Evolutionary conservation across 2,888 invertebrate genomes (phyloP), one percentile per base, ranked within the genome.

Genomic region (Euclidia mi): DNA sequence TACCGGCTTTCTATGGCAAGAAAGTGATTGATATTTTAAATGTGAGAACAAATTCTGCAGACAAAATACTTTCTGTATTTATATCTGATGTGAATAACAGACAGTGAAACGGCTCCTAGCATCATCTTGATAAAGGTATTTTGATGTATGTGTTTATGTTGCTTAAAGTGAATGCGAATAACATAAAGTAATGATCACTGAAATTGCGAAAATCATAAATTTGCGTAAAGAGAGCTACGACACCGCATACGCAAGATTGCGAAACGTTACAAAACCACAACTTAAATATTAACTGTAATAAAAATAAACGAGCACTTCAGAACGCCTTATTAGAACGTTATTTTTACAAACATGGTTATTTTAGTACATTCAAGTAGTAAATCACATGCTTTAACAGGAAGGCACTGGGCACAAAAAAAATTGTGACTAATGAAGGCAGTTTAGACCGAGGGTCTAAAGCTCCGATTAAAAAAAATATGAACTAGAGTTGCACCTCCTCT

Each of bases 381-480:
- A 61, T 70, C 14, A 65, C 46, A 53, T 53, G 31, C n/a, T 56
- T 71, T 38, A 51, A 40, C 32, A 37, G 42, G 25, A 55, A 48
- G 12, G 17, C 25, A 44, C 25, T 35, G 18, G 58, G 56, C 61
- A 67, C 32, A 35, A 42, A 82, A 83, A 81, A 82, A 78, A 57
- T 41, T 52, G 58, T 80, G 81, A 80, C 81, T 79, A 82, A 81
- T 76, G 72, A 46, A 53, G 40, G 38, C 3, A 61, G 65, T 31
- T 11, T 42, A 52, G 58, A 49, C 64, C 58, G 65, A 78, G 69
- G 58, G 78, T 76, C 58, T 43, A 41, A 56, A 59, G 45, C 62
- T 47, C 2, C 20, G 40, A 9, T 28, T 35, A 67, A 51, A 62
- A 60, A 61, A 57, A 28, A 40, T 43, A 52, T 25, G 45, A 57